A percentile compares a stretch with the other conserved stretches of the same genome.
Conservation (phyloP, 2,888 invertebrate genomes). For the Agrochola circellaris region DNA sequence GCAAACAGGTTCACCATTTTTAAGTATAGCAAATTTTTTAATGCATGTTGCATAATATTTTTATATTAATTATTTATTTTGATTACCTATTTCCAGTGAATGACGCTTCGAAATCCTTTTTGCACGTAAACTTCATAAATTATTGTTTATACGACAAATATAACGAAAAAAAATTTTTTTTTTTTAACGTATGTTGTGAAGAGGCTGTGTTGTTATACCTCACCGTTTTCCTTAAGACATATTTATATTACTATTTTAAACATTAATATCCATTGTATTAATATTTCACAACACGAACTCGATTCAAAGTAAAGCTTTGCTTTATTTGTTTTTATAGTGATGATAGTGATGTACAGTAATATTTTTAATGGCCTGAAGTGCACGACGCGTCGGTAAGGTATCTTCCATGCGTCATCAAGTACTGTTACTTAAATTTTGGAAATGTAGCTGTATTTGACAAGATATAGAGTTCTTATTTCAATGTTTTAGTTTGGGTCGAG, state of each 20-base stretch:
- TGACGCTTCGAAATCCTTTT: not conserved
- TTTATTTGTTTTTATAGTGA: not conserved
- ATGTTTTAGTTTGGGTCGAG: not conserved
- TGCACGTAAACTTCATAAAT: slow-evolving; percentile 10
- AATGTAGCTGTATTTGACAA: slow-evolving; percentile 10
- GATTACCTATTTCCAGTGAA: slow-evolving; percentile 17
- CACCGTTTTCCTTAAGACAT: slow-evolving; percentile 5
- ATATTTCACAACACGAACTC: not conserved
- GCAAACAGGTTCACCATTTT: not conserved
- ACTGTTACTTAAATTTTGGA: not conserved
- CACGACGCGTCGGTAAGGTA: not conserved
- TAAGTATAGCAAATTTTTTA: not conserved
- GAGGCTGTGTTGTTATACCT: slow-evolving; percentile 24
- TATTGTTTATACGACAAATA: slow-evolving; percentile 31
- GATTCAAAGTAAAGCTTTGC: not conserved
- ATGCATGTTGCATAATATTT: slow-evolving; percentile 16
- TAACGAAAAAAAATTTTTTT: not conserved
- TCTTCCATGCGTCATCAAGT: not conserved
- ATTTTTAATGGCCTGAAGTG: not conserved
- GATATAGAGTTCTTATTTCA: not conserved
- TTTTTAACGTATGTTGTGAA: slow-evolving; percentile 4
- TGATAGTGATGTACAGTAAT: not conserved
- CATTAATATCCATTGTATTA: slow-evolving; percentile 1
- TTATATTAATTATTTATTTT: slow-evolving; percentile 10
- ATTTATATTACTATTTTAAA: not conserved